Conservation (phyloP, 2,888 invertebrate genomes). For the Crematogaster levior region DNA sequence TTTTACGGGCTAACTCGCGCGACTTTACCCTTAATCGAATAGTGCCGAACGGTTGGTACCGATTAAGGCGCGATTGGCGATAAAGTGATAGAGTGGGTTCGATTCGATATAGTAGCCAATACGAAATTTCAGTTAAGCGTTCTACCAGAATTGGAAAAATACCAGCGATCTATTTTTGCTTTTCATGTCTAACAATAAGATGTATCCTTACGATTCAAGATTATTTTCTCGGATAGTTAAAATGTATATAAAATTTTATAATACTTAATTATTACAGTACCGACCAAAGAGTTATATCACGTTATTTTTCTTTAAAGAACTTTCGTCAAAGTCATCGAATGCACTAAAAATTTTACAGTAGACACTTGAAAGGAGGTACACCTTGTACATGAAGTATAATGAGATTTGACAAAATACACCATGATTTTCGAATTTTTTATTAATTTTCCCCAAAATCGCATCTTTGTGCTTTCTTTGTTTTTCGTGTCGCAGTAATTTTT, state of each 20-base stretch:
- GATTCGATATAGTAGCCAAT: constrained; percentile 16
- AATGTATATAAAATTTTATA: neutral
- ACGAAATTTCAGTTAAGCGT: constrained; percentile 23
- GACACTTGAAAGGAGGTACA: too few species aligned
- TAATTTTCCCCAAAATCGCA: too few species aligned
- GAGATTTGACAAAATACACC: too few species aligned
- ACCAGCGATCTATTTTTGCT: neutral
- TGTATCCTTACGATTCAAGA: neutral
- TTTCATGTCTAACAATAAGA: neutral
- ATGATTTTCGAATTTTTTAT: too few species aligned
- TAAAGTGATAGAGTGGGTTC: neutral
- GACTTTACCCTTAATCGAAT: constrained; percentile 40
- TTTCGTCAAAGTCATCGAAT: too few species aligned
- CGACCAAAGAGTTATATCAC: too few species aligned
- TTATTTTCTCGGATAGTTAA: neutral
- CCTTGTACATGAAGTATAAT: too few species aligned
- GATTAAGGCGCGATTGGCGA: constrained; percentile 29
- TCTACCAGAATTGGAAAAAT: constrained; percentile 9
- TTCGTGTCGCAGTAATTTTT: too few species aligned
- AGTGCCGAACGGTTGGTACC: constrained; percentile 1
- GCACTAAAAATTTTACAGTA: too few species aligned
- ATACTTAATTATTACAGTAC: too few species aligned
- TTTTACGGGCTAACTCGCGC: constrained; percentile 4
- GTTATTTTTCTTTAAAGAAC: too few species aligned
- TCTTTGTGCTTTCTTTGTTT: too few species aligned